Base-by-base conservation (phyloP, 2,888 invertebrate species). In the Tryphoninae sp. region DNA sequence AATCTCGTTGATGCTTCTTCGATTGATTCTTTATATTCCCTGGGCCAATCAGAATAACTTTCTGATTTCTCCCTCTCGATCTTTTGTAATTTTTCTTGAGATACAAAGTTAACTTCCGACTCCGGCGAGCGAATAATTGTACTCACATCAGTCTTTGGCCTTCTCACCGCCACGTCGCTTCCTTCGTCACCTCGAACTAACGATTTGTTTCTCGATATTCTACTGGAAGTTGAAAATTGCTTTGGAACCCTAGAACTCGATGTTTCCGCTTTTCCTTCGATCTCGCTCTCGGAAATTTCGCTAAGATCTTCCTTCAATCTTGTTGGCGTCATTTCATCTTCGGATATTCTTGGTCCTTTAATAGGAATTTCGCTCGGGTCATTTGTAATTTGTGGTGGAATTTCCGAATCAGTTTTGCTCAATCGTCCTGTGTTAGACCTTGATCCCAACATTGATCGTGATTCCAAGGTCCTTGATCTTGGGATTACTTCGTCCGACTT, bases 341-440 rank as follows among this genome's bases (percentile, higher is more conserved):
- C 19, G 6, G 55, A 55, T 16, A 9, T 19, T 16, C 19, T 45
- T 16, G 45, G 42, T 45, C 58, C 7, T 2, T 45, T 9, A 19
- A 26, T 40, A 19, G 45, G 13, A 1, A 26, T 42, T n/a, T 61
- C 6, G 6, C 23, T 26, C n/a, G 45, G 7, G 26, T 23, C 49
- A 22, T 68, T 22, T 1, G 67, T 61, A 68, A 59, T 59, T 26
- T 64, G 58, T 26, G 67, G 42, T 11, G 49, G 61, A 19, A 62
- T 55, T 7, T 73, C 73, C 13, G 67, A 61, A 8, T 55, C 67
- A 0, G 22, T 26, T 16, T 65, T 53, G 16, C 76, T 62, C 26
- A 72, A 61, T 45, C 49, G n/a, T 19, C 61, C 67, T 33, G 33
- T 33, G 33, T 67, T 76, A n/a, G 69, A 69, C 8, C 59, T 55